Conservation (phyloP, 2,888 invertebrate genomes). For the Aleiodes leptofemur region DNA sequence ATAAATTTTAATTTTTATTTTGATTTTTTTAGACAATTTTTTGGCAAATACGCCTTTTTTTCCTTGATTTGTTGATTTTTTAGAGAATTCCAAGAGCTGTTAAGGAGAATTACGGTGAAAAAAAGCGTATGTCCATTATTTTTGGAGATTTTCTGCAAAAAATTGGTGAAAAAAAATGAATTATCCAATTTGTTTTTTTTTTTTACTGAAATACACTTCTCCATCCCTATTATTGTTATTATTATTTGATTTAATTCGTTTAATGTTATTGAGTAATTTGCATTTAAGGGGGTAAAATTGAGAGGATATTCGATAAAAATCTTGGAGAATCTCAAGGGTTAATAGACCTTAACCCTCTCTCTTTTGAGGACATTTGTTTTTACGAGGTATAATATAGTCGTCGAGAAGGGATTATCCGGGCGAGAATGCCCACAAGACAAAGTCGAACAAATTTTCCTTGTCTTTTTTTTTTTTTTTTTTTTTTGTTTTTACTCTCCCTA, state of each 20-base stretch:
- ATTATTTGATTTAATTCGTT: slow-evolving; percentile 7
- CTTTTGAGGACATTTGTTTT: slow-evolving; percentile 54
- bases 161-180: too few species aligned
- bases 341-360: slow-evolving; percentile 47
- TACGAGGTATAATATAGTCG: slow-evolving; percentile 58
- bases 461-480: slow-evolving; percentile 24
- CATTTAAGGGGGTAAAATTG: slow-evolving; percentile 39
- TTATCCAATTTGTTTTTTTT: background rate
- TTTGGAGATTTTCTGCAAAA: too few species aligned
- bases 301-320: slow-evolving; percentile 38
- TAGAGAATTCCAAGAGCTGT: too few species aligned
- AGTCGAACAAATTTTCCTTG: slow-evolving; percentile 40
- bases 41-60: too few species aligned
- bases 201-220: background rate
- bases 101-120: too few species aligned
- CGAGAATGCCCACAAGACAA: slow-evolving; percentile 54
- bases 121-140: too few species aligned
- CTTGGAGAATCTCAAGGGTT: slow-evolving; percentile 44
- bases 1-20: too few species aligned
- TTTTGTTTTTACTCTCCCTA: slow-evolving; percentile 5
- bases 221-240: slow-evolving; percentile 20
- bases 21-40: too few species aligned
- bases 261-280: background rate
- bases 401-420: slow-evolving; percentile 60
- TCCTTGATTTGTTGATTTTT: too few species aligned